phyloP scores from a whole-genome alignment of 2,113 vertebrate species.

The Ptychochromis oligacanthus region DNA sequence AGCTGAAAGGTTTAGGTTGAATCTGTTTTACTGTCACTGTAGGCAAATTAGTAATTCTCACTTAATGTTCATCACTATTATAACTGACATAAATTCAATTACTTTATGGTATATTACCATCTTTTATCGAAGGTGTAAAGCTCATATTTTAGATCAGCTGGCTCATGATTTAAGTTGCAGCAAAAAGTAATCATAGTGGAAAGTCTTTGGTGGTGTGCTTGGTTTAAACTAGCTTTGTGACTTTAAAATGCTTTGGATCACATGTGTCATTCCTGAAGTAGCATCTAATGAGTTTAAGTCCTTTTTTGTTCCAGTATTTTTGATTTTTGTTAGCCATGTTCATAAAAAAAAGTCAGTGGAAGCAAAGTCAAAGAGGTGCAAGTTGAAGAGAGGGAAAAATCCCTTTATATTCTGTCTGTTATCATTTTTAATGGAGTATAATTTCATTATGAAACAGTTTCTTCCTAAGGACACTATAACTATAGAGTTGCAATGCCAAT shows the following conservation, averaged over 20 bases:
- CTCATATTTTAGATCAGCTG: neutral
- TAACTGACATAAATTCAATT: neutral
- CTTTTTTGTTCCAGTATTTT: neutral
- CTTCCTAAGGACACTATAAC: conserved; percentile 41
- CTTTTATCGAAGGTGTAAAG: neutral
- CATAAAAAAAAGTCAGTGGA: neutral
- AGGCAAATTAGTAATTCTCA: conserved; percentile 23
- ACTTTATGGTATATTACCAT: neutral
- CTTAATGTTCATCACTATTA: neutral
- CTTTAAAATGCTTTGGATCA: neutral
- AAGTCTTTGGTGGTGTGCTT: neutral
- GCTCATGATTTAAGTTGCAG: neutral
- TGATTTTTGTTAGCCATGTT: neutral
- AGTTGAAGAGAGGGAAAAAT: neutral
- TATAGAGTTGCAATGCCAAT: conserved; percentile 59
- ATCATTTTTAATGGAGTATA: conserved; percentile 40
- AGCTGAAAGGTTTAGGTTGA: conserved; percentile 4
- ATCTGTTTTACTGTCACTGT: neutral
- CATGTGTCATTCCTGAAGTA: neutral
- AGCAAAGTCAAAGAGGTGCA: conserved; percentile 14
- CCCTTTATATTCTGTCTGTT: conserved; percentile 3
- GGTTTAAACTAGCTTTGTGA: neutral
- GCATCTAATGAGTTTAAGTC: neutral
- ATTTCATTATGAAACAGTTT: conserved; percentile 65
- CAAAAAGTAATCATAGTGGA: neutral